Base-by-base conservation (phyloP, 2,113 vertebrate genomes). In the Atlantisia rogersi region DNA sequence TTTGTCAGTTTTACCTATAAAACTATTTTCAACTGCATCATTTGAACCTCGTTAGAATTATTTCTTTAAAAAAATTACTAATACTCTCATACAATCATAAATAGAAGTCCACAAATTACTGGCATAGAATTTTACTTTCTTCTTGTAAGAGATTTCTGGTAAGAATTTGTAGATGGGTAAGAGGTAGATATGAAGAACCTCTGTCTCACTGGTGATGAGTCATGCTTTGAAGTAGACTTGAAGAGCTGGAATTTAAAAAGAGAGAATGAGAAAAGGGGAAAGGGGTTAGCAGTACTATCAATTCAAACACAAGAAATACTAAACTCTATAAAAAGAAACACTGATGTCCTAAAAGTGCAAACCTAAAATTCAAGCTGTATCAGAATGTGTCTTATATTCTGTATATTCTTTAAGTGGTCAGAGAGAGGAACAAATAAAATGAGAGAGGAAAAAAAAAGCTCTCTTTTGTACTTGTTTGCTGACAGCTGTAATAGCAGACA, bases 231-330 rank as follows among this genome's bases (percentile, higher is more conserved):
- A 59, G 56, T 75, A 91, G 50, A 56, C 56, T 13, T 67, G 29
- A 85, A 85, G 46, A 83, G 29, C 0, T 58, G 25, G 10, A 80
- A 81, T 78, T 89, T 75, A 44, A 37, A 83, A 28, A 70, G 35
- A 86, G 29, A 58, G n/a, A 37, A 35, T 22, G 26, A 67, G 31
- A 77, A 83, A 94, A 88, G 15, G 48, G 31, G 29, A 13, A 35
- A 94, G 82, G 93, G 16, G 18, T 75, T 93, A 83, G 50, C 46
- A 81, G 35, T 6, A 88, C 40, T 52, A 76, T 76, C 53, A 95
- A 70, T 83, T 97, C 28, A 90, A 83, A 91, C 32, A 65, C 6
- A 76, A 90, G 32, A 91, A 93, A 91, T 76, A 31, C 14, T 91
- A 53, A 78, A 64, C 46, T 64, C 29, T 82, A 48, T 68, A 68